Percentiles rank a stretch among this genome's conserved stretches.
phyloP scores from a whole-genome alignment of 2,888 invertebrate species.

The Fragum sueziense region DNA sequence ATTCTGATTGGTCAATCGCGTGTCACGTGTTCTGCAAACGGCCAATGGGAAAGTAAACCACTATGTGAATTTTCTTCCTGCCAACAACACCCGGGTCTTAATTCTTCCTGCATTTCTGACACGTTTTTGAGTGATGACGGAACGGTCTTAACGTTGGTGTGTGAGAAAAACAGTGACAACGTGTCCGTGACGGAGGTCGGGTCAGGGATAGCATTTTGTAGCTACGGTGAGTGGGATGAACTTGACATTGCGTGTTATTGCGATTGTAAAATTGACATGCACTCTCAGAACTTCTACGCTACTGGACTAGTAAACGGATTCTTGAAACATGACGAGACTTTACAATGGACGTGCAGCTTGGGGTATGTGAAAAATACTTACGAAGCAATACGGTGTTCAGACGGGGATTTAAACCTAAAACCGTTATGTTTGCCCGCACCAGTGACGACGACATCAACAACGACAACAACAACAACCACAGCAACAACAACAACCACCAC shows the following conservation, averaged over 20 bases:
- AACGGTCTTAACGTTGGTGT: neutral
- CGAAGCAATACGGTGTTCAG: neutral
- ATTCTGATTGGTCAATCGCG: constrained; percentile 17
- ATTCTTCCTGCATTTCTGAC: constrained; percentile 26
- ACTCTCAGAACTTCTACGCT: neutral
- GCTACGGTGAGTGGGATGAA: constrained; percentile 18
- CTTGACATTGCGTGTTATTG: constrained; percentile 31
- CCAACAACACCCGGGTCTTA: constrained; percentile 23
- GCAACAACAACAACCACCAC: too few species aligned
- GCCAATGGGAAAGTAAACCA: constrained; percentile 38
- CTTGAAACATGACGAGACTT: neutral
- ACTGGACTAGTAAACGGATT: neutral
- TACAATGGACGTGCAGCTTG: neutral
- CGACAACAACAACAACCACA: too few species aligned
- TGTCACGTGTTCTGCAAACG: constrained; percentile 30
- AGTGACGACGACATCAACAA: too few species aligned
- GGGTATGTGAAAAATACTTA: neutral
- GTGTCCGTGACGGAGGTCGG: constrained; percentile 24
- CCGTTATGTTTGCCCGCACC: neutral
- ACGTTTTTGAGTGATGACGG: neutral
- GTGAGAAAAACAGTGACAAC: constrained; percentile 16
- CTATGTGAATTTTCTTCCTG: constrained; percentile 20
- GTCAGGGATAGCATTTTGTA: constrained; percentile 1
- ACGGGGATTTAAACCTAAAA: neutral
- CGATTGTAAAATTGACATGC: constrained; percentile 24